phyloP scores from a whole-genome alignment of 2,113 vertebrate genomes.

The Pteruthius melanotis region DNA sequence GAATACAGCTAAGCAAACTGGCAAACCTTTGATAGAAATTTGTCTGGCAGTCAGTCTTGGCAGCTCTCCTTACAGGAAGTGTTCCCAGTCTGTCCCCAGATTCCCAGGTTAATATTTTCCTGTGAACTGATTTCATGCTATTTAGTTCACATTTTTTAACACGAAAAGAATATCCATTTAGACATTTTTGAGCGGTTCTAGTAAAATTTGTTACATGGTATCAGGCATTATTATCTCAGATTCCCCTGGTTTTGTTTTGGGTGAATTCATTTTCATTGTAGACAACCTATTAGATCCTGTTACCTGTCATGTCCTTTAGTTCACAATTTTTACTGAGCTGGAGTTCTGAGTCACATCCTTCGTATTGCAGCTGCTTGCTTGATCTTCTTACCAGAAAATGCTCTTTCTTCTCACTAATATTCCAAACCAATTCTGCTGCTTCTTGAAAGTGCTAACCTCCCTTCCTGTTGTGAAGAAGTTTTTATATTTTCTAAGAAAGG shows the following conservation, averaged over 20 bases:
- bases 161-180: not conserved
- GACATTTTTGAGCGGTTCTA: not conserved
- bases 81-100: not conserved
- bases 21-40: not conserved
- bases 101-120: not conserved
- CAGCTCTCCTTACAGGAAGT: not conserved
- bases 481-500: not conserved
- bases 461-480: not conserved
- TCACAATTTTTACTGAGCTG: not conserved
- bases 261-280: not conserved
- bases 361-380: accelerated
- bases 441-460: not conserved
- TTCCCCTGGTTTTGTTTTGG: not conserved
- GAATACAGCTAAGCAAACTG: not conserved
- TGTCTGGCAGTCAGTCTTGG: not conserved
- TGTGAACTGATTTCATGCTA: not conserved
- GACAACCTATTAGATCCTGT: not conserved
- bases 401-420: not conserved
- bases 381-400: not conserved
- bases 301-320: not conserved
- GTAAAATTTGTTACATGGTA: not conserved
- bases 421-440: not conserved
- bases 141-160: not conserved
- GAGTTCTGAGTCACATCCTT: not conserved
- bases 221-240: not conserved